Evolutionary conservation across 2,888 invertebrate species (phyloP).

Genomic region (Rhyacophila evoluta): DNA sequence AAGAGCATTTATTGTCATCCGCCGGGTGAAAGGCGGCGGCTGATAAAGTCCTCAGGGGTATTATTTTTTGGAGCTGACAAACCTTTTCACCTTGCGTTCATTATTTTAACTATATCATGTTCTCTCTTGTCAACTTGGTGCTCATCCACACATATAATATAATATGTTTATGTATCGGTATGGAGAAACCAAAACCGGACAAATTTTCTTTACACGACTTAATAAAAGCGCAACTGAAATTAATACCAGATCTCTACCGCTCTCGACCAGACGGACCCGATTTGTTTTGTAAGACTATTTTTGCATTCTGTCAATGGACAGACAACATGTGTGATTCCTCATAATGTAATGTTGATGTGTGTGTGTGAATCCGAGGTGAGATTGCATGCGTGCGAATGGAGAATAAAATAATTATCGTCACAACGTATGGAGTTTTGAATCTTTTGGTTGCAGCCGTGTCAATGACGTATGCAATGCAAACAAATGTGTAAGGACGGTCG

Average conservation of each 20-base stretch:
- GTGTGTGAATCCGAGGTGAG: slow-evolving; percentile 11
- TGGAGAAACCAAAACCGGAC: not conserved
- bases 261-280: not conserved
- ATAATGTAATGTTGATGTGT: slow-evolving; percentile 38
- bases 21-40: not conserved
- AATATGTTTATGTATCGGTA: slow-evolving; percentile 25
- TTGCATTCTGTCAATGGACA: slow-evolving; percentile 32
- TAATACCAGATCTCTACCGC: slow-evolving; percentile 44
- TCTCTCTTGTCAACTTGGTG: slow-evolving; percentile 59
- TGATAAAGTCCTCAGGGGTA: not conserved
- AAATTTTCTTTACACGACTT: not conserved
- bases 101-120: slow-evolving; percentile 72
- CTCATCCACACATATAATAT: slow-evolving; percentile 44
- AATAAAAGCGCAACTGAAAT: slow-evolving; percentile 26
- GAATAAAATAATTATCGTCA: not conserved
- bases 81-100: slow-evolving; percentile 68
- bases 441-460: slow-evolving; percentile 45
- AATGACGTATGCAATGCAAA: slow-evolving; percentile 64
- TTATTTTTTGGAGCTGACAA: slow-evolving; percentile 58
- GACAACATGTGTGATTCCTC: slow-evolving; percentile 37
- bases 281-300: slow-evolving; percentile 21
- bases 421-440: not conserved
- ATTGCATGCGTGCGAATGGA: not conserved
- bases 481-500: slow-evolving; percentile 71
- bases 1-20: too few species aligned